These are phyloP conservation scores for Micromussa lordhowensis DNA, from an alignment of 92 coral and sea anemone genomes.

Conservation along the genomic window DNA sequence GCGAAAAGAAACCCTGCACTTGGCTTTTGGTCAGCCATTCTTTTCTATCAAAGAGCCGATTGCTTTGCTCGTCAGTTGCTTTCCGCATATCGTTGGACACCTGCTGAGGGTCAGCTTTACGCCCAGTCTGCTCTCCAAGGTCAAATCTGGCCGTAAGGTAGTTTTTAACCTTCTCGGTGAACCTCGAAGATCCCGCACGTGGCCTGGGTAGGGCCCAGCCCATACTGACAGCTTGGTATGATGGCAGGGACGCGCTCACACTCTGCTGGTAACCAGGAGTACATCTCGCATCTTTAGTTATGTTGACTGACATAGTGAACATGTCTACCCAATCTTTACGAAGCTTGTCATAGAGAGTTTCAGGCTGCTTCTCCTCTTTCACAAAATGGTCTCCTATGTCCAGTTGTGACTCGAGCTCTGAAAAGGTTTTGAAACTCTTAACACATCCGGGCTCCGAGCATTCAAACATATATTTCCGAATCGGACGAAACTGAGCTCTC, in stretches of 20 bases:
- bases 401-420: conserved; percentile 53
- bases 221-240: conserved; percentile 39
- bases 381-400: conserved; percentile 42
- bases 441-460: conserved; percentile 61
- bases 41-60: conserved; percentile 62
- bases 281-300: conserved; percentile 38
- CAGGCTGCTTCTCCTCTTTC: conserved; percentile 34
- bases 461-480: conserved; percentile 42
- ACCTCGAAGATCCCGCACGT: conserved; percentile 49
- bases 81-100: conserved; percentile 73
- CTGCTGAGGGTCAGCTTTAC: conserved; percentile 69
- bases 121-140: conserved; percentile 65
- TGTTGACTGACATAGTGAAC: conserved; percentile 56
- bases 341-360: conserved; percentile 43
- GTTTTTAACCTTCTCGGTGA: conserved; percentile 44
- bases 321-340: conserved; percentile 54
- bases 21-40: conserved; percentile 75
- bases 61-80: conserved; percentile 57
- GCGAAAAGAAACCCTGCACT: conserved; percentile 61
- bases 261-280: neutral
- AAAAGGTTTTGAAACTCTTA: conserved; percentile 43
- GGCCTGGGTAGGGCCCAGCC: conserved; percentile 76
- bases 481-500: conserved; percentile 8
- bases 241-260: neutral
- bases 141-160: conserved; percentile 61